Base-by-base conservation (phyloP, 2,888 invertebrate genomes). In the Lamproptera curius region DNA sequence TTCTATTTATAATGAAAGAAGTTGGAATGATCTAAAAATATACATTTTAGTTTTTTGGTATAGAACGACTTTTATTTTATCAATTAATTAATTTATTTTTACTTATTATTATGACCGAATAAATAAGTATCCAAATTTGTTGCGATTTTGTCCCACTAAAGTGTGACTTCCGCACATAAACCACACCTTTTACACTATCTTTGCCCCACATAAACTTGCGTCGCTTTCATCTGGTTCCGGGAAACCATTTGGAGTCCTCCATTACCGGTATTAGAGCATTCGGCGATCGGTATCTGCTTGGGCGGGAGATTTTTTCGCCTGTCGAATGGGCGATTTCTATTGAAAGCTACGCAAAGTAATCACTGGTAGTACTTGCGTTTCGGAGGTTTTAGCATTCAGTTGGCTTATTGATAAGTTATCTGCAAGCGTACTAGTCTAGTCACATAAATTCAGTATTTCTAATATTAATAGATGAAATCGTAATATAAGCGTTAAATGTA, bases 201-300 rank as follows among this genome's bases (percentile, higher is more conserved):
- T 28, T 10, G 9, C 6, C 10, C 10, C n/a, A 28, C 2, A 28
- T n/a, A 31, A 31, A 31, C 4, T 4, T 1, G 2, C n/a, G 11
- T n/a, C 31, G 6, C 11, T 31, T n/a, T n/a, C n/a, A 31, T 31
- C n/a, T n/a, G n/a, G n/a, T 4, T 13, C 31, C n/a, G 11, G 78
- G 76, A 79, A 86, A 84, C 82, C 82, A 75, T 76, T 80, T 72
- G 84, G 82, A 84, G 86, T 84, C 78, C 73, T 75, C 84, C 81
- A 85, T 85, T 85, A 85, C 83, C 74, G 76, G 76, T 80, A 83
- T 85, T 84, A 82, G 70, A 67, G 67, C 62, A 67, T 63, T 46
- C 43, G 59, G 35, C 58, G 65, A 60, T 65, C 58, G 59, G 40
- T 65, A 55, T 53, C 51, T 5, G 20, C 6, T 6, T 20, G 3